Base-by-base conservation (phyloP, 2,888 invertebrate species). In the Morinoia aosen region DNA sequence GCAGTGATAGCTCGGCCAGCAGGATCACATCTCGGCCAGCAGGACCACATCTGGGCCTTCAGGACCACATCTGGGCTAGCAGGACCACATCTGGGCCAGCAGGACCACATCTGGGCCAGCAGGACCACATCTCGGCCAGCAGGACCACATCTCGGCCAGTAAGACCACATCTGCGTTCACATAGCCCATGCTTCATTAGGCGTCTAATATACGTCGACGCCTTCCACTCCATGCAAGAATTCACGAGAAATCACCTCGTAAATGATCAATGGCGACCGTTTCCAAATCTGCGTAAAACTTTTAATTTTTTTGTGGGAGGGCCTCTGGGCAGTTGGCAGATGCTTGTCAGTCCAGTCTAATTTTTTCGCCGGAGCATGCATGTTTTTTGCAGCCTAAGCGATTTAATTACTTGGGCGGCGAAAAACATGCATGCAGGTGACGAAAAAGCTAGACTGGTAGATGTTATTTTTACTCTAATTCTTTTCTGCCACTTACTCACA, bases 151-250 rank as follows among this genome's bases (percentile, higher is more conserved):
- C n/a, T n/a, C n/a, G 25, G 64, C 64, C 64, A 16, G 19, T 90
- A 90, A n/a, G 90, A 33, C 19, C 93, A 93, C 48, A 57, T 39
- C 57, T 93, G 57, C 93, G 57, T 57, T 58, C 57, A 56, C 19
- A 14, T 58, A 57, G 39, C 39, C 25, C 93, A 93, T 93, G 93
- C 93, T 93, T 93, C 93, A 93, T 93, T 93, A 93, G 19, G 93
- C 48, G 33, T 57, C 93, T 93, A 93, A 93, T 93, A 57, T 93
- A 93, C 93, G 93, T 14, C 4, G 57, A 93, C 93, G 93, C 93
- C 93, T 93, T 57, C 93, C 58, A 57, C 93, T 93, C 48, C 11
- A 33, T 14, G 57, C 16, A 93, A 93, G 48, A 93, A 93, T 93
- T 16, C 48, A 93, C 57, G 48, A 93, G 25, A 93, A 57, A 93